Evolutionary conservation across 2,888 invertebrate species (phyloP), one percentile per base, ranked within the genome.

Genomic region (Scaptomyza tumidula): DNA sequence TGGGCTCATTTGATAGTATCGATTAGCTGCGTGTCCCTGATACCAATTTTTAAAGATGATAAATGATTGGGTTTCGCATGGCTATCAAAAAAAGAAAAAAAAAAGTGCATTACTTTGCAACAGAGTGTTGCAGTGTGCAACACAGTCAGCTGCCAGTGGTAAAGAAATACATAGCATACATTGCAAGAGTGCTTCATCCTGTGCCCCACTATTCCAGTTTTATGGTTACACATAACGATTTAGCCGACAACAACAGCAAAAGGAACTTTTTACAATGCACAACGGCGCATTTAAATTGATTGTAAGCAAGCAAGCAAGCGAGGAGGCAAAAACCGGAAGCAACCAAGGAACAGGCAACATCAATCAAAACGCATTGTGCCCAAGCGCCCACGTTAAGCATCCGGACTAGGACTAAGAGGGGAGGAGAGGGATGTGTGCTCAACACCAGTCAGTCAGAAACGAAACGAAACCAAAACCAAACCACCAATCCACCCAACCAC

Each of bases 251-350:
- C 75, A 83, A 75, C 58, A 71, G 71, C 67, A 71, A 67, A 63
- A 62, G 58, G 71, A 75, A 75, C 71, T 37, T 78, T 87, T 70
- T 75, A 81, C 88, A 88, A 88, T 88, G 83, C 83, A 83, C 83
- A 72, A 65, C 86, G 88, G 83, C 83, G 72, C 83, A 88, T 83
- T 83, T 83, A 83, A 83, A 83, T 83, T 83, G 83, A 83, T 83
- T 83, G 88, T 86, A 75, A 83, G 81, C 86, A 75, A 67, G 71
- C 66, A 75, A 83, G 81, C 86, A 75, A 67, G 71, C 66, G 49
- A 59, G 65, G 54, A 65, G 71, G 62, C 16, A 41, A 75, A 71
- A 53, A 66, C 68, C 77, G 80, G 84, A 76, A 83, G 81, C 80
- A 71, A 24, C 54, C 78, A 73, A 69, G 60, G 73, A 67, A 59